Conservation (phyloP, 2,797 vertebrate species). For the Molossus molossus region DNA sequence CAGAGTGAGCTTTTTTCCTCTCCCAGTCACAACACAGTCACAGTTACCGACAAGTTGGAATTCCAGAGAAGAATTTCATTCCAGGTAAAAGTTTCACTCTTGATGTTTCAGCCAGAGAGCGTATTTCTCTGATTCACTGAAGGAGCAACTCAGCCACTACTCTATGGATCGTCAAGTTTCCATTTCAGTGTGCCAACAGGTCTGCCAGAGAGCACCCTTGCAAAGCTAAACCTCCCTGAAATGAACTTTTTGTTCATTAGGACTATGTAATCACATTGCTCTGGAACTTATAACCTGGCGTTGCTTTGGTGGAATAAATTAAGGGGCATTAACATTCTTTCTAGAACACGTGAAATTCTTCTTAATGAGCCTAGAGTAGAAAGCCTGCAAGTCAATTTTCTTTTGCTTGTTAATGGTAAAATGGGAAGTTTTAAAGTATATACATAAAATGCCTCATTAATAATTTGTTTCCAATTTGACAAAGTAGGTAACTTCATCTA, state of each 20-base stretch:
- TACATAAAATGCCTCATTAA: slow-evolving; percentile 25
- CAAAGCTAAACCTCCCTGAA: neutral
- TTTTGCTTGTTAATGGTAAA: slow-evolving; percentile 33
- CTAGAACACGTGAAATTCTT: slow-evolving; percentile 14
- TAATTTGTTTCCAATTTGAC: slow-evolving; percentile 44
- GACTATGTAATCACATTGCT: neutral
- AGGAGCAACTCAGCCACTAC: neutral
- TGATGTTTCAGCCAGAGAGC: neutral
- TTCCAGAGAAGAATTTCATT: neutral
- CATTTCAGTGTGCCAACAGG: neutral
- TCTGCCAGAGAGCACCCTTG: neutral
- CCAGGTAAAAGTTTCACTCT: neutral
- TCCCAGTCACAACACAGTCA: neutral
- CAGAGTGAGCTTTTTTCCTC: neutral
- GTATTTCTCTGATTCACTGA: slow-evolving; percentile 38
- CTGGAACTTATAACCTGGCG: slow-evolving; percentile 10
- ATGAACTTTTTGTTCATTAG: neutral
- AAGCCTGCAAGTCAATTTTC: slow-evolving; percentile 11
- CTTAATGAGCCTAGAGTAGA: neutral
- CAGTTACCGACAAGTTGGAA: slow-evolving; percentile 11
- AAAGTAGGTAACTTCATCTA: neutral
- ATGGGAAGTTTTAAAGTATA: slow-evolving; percentile 28
- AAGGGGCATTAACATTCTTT: slow-evolving; percentile 59
- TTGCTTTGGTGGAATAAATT: slow-evolving; percentile 46
- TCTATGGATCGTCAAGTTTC: neutral